Evolutionary conservation across 2,797 vertebrate species (phyloP), one percentile per base, ranked within the genome.

Genomic region (Diceros bicornis): DNA sequence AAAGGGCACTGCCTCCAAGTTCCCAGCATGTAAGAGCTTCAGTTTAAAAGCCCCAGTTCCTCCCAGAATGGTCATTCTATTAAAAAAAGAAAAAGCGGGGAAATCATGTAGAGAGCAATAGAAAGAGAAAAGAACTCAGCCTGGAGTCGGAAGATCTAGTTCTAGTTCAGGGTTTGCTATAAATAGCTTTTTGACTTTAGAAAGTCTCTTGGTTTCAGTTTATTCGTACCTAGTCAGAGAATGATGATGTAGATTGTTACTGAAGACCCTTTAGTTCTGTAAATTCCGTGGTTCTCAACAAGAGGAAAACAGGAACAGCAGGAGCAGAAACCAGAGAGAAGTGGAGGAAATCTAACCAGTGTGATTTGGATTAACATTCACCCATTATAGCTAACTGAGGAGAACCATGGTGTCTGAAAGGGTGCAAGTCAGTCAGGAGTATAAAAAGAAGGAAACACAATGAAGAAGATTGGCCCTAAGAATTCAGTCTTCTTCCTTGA

Each of bases 251-350:
- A 23, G 23, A 2, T 85, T 12, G 69, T 55, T 82, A 82, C 27
- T 47, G 27, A 97, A 94, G 91, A 57, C 18, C 18, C 16, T 68
- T 94, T 68, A 18, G 4, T 27, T 87, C 85, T 92, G 0, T 84
- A 79, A 78, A 91, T 47, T 9, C 27, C 34, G 29, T 47, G 75
- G 59, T 96, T 82, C 87, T 88, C 62, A 74, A 52, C 16, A 89
- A 74, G 71, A 75, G 34, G 44, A 72, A 89, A 89, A 57, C 4
- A 41, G 57, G 64, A 90, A 57, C 16, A 23, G 6, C 9, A 9
- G 29, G 34, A 44, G 27, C 32, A 88, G 72, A 75, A 89, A 85
- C 71, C 90, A 88, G 52, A 34, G 94, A 72, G 59, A 89, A 27
- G 21, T 66, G 64, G 52, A 87, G 64, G 83, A 93, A 83, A 47